phyloP scores from a whole-genome alignment of 2,888 invertebrate species.

The Apodemia duryi region DNA sequence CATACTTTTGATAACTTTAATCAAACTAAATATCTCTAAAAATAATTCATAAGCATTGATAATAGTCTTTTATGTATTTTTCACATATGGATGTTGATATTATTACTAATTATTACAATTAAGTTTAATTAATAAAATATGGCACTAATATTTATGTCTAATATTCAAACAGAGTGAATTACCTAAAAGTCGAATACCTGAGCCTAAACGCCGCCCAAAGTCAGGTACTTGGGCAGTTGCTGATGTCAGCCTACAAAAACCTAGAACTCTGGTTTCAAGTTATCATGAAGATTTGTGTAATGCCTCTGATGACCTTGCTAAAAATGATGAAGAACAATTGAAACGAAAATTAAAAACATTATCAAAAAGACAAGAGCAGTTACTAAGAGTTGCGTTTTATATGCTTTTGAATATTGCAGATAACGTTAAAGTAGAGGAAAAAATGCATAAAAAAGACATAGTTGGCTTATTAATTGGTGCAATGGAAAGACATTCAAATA shows the following conservation, averaged over 20 bases:
- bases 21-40: neutral
- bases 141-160: neutral
- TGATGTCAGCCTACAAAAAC: slow-evolving; percentile 76
- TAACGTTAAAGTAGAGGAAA: slow-evolving; percentile 96
- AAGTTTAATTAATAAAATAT: too few species aligned
- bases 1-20: neutral
- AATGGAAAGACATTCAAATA: slow-evolving; percentile 91
- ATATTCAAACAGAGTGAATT: slow-evolving; percentile 77
- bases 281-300: slow-evolving; percentile 83
- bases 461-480: slow-evolving; percentile 92
- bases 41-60: too few species aligned
- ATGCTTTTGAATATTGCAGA: slow-evolving; percentile 96
- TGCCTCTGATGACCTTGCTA: slow-evolving; percentile 69
- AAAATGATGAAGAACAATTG: slow-evolving; percentile 87
- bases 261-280: slow-evolving; percentile 82
- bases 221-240: slow-evolving; percentile 85
- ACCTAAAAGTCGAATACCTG: slow-evolving; percentile 84
- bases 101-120: too few species aligned
- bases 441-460: slow-evolving; percentile 97
- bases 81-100: neutral
- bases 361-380: slow-evolving; percentile 95
- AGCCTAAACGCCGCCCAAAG: slow-evolving; percentile 85
- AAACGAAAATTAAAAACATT: slow-evolving; percentile 87
- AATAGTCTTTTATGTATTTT: neutral
- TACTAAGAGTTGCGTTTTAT: slow-evolving; percentile 94